Percentiles rank a stretch among this genome's conserved stretches.
Conservation (phyloP, 2,113 vertebrate species). For the Chionodraco myersi region DNA sequence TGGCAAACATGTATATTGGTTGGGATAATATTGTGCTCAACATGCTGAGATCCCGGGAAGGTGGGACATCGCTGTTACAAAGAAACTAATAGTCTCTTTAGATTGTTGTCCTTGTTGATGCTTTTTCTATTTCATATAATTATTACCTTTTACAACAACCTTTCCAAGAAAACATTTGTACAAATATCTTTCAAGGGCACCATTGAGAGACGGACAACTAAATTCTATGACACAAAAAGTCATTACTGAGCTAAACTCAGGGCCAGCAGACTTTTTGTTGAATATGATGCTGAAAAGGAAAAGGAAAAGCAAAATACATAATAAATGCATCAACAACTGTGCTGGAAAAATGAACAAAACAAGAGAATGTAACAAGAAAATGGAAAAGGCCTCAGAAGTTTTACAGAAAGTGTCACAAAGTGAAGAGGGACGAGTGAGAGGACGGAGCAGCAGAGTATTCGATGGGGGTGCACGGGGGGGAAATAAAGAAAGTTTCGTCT, state of each 20-base stretch:
- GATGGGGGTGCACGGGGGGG: constrained; percentile 20
- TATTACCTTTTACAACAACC: not conserved
- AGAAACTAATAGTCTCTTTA: not conserved
- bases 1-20: not conserved
- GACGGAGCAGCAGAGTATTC: constrained; percentile 1
- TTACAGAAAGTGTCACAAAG: constrained; percentile 26
- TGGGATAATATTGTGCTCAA: not conserved
- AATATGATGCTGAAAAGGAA: constrained; percentile 9
- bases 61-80: not conserved
- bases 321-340: not conserved
- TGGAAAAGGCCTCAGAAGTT: constrained; percentile 17
- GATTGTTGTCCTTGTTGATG: not conserved
- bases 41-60: not conserved
- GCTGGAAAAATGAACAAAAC: not conserved
- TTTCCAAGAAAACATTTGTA: not conserved
- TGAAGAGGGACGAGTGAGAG: not conserved
- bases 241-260: not conserved
- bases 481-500: not conserved
- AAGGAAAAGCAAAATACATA: not conserved
- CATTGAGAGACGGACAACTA: not conserved
- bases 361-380: constrained; percentile 26
- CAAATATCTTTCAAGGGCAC: not conserved
- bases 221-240: not conserved
- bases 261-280: not conserved
- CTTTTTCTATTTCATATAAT: too few relatives aligned